Conservation (phyloP, 2,113 vertebrate species). For the Thymallus thymallus region DNA sequence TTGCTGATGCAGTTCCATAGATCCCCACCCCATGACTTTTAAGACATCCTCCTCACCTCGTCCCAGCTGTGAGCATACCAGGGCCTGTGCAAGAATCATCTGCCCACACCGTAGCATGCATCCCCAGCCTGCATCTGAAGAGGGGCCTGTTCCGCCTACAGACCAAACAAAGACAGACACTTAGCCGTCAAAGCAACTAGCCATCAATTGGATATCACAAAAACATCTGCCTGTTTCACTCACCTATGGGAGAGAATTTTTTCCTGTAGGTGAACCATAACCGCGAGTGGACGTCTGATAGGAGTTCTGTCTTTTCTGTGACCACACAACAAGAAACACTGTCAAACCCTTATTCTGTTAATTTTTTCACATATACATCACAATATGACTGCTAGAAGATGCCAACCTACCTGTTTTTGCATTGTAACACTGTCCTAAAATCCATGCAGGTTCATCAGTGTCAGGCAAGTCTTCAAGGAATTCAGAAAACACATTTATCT, state of each 20-base stretch:
- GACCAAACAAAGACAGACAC: neutral
- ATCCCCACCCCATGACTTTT: no score
- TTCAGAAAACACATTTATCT: conserved; percentile 56
- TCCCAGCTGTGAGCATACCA: conserved; percentile 81
- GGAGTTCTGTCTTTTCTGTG: conserved; percentile 83
- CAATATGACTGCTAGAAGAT: neutral
- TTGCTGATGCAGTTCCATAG: no score
- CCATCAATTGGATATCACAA: neutral
- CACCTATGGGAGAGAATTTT: conserved; percentile 86
- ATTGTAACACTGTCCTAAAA: conserved; percentile 42
- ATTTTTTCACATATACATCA: neutral
- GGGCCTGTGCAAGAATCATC: conserved; percentile 89
- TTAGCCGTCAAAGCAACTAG: neutral
- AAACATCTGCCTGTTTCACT: conserved; percentile 22
- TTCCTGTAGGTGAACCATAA: conserved; percentile 90
- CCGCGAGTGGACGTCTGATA: conserved; percentile 81
- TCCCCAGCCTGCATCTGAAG: conserved; percentile 87
- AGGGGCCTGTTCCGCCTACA: conserved; percentile 85
- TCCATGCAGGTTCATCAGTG: conserved; percentile 50
- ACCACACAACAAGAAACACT: conserved; percentile 32
- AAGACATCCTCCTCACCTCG: conserved; percentile 68
- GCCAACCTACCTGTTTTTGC: conserved; percentile 40
- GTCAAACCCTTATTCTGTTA: neutral
- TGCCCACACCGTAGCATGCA: conserved; percentile 90
- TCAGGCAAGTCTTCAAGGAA: conserved; percentile 57